Base-by-base conservation (phyloP, 2,888 invertebrate species). In the Pomacea canaliculata region DNA sequence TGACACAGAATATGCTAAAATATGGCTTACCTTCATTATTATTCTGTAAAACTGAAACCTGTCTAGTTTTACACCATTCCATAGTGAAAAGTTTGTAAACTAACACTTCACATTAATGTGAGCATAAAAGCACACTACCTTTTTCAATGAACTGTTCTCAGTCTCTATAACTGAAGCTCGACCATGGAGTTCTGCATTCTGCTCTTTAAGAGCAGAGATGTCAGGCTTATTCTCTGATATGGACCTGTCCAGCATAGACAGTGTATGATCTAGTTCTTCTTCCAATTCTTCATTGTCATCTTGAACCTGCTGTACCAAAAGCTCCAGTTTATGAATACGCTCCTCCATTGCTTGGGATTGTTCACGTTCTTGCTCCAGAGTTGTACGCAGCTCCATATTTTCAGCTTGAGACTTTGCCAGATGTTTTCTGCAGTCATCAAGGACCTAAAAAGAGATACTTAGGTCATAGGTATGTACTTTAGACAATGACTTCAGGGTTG, bases 371-470 rank as follows among this genome's bases (percentile, higher is more conserved):
- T 84, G 81, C 67, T 86, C 85, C 73, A 84, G 78, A 49, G 80
- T 82, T 12, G 83, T 82, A 46, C 86, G 79, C 48, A 86, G 78
- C 71, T 87, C 86, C 80, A 85, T 85, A 79, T 87, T 87, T 75
- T 87, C 86, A 23, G 85, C 85, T 70, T 87, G 86, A 18, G 86
- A 82, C 76, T 83, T 85, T 46, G 85, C 82, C 19, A 87, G 74
- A 73, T 87, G 86, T 71, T 82, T 79, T 67, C 86, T 79, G 76
- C 86, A 86, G 72, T 88, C 88, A 81, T 88, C 86, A 65, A 88
- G 77, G 49, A 87, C 74, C 74, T 74, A 69, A 10, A 10, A 16
- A 69, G n/a, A n/a, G 10, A 27, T 10, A 27, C 63, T 16, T 10
- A n/a, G 19, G 10, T 63, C 19, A 10, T 16, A 19, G 9, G 27